Base-by-base conservation (phyloP, 2,113 vertebrate genomes). In the Scomber colias region DNA sequence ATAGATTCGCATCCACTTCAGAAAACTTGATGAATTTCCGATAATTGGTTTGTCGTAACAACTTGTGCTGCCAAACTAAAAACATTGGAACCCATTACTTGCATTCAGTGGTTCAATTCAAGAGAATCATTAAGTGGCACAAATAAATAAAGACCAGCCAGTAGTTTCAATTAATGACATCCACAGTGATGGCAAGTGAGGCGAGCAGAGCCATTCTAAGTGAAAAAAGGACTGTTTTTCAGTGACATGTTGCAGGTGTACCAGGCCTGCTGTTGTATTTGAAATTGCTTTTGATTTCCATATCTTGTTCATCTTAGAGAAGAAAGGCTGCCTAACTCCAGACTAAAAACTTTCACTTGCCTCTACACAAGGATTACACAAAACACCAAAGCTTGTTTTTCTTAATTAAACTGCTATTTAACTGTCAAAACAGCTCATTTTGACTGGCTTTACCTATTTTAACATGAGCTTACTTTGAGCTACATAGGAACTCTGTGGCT, bases 131-230 rank as follows among this genome's bases (percentile, higher is more conserved):
- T 61, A 49, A 60, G 66, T 7, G 17, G 24, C 17, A 49, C 46
- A 65, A 56, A 68, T 53, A 16, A 75, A 77, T 71, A 44, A 55
- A 84, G 4, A 71, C 50, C 61, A 76, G 30, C 16, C 31, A 63
- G 9, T 3, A 2, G 21, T 63, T 78, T 79, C 56, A 55, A 63
- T 68, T 79, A 53, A 85, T 79, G 65, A 66, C 27, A 60, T 65
- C 53, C 46, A 59, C 59, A 9, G 27, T 57, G 57, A 57, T 27
- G 45, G 27, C 16, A 3, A 51, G 57, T 11, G 9, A 54, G 71
- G 53, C 35, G 24, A 51, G 5, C 9, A 59, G 16, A 76, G 12
- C 15, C 14, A 75, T 40, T 63, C 31, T 35, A 7, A 35, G 31
- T 3, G 9, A 64, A 17, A 48, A 48, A 64, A 7, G 31, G 48